Evolutionary conservation across 2,888 invertebrate genomes (phyloP), one percentile per base, ranked within the genome.

Genomic region (Acanthopleura granulata): DNA sequence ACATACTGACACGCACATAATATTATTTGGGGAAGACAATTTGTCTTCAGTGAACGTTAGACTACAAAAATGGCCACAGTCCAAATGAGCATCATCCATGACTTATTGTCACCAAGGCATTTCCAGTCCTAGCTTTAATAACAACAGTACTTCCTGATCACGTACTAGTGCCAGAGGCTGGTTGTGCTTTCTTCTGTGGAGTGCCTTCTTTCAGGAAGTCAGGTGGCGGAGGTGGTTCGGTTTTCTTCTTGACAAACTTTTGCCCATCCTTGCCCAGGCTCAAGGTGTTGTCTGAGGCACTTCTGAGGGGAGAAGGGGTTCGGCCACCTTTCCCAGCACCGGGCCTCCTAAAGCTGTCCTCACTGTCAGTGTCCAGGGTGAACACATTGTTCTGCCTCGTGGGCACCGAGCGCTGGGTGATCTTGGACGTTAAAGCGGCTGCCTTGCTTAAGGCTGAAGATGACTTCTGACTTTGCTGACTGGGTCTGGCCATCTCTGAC

Each of bases 371-470:
- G 51, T 84, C 84, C 22, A 83, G 66, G 69, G 82, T 81, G 49
- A 82, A 80, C 16, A 80, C 69, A 61, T 78, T 80, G 27, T 79
- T 74, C 18, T 66, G 76, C 18, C 75, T 75, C 6, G 66, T 66
- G 40, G 74, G 76, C 57, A 77, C 76, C 22, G 81, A 75, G 51
- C 80, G 76, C 70, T 80, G 79, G 16, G 82, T 80, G 70, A 85
- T 81, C 72, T 85, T 87, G 40, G 80, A 82, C n/a, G 83, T 78
- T 12, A 86, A 72, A 9, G 82, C 81, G 22, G 79, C 77, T 16
- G 83, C 84, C 76, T 85, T 85, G 70, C 81, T 81, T 12, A 85
- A 75, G 12, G 87, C 82, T 62, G 83, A 79, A 16, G 81, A 79
- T 14, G 74, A 80, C 49, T 73, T 72, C 3, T n/a, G 57, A 66